Evolutionary conservation across 2,888 invertebrate genomes (phyloP).

Genomic region (Drosophila suboccidentalis): DNA sequence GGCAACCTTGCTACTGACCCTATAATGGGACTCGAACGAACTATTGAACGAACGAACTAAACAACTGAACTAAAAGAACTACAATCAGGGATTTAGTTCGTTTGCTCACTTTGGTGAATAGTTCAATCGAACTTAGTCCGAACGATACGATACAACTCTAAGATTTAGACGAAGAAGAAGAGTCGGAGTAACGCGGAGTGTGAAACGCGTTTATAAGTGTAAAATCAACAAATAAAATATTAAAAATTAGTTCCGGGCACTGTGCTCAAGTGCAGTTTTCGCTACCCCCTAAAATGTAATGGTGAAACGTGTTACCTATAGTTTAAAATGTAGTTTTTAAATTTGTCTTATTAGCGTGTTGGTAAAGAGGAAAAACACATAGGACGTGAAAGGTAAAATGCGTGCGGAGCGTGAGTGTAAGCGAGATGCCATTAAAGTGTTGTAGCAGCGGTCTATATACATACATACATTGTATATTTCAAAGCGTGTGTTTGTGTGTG

Average conservation of each 20-base stretch:
- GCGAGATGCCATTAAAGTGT: conserved; percentile 72
- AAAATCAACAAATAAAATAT: conserved; percentile 66
- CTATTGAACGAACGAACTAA: too few species aligned
- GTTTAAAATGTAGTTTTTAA: conserved; percentile 58
- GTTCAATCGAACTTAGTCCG: too few species aligned
- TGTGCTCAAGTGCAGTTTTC: conserved; percentile 50
- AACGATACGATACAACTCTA: too few species aligned
- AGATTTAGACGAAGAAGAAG: conserved; percentile 55
- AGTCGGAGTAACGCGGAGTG: conserved; percentile 62
- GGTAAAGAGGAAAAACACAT: conserved; percentile 73
- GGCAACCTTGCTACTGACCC: too few species aligned
- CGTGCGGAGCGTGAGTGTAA: conserved; percentile 58
- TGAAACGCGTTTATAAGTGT: conserved; percentile 74
- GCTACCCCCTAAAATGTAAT: conserved; percentile 56
- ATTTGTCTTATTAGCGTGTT: conserved; percentile 77
- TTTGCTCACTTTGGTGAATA: too few species aligned
- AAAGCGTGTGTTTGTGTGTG: conserved; percentile 60
- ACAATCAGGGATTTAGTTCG: too few species aligned
- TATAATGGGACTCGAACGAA: too few species aligned
- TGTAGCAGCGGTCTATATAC: conserved; percentile 72
- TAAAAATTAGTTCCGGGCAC: conserved; percentile 42
- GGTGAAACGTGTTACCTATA: conserved; percentile 63
- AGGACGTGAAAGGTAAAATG: conserved; percentile 71
- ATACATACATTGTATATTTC: conserved; percentile 62
- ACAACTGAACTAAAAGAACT: too few species aligned